These are phyloP conservation scores for Drosophila sulfurigaster DNA, from an alignment of 1,140 invertebrate species.

Conservation along the genomic window DNA sequence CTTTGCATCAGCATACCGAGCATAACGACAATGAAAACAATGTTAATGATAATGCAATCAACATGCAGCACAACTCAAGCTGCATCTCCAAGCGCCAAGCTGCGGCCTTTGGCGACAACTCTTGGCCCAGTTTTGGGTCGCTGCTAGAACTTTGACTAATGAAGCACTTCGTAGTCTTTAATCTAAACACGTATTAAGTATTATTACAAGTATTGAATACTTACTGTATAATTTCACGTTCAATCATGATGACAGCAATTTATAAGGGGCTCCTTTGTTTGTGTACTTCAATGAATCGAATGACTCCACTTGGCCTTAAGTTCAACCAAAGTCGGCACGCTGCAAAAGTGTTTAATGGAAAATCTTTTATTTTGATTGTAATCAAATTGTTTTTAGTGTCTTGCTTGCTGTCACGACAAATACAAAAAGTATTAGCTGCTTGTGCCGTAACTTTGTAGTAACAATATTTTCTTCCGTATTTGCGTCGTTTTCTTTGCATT, in stretches of 20 bases:
- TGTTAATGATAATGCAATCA: constrained; percentile 48
- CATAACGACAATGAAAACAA: constrained; percentile 52
- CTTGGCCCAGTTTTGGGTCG: constrained; percentile 59
- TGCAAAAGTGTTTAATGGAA: constrained; percentile 24
- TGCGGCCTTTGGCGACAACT: constrained; percentile 64
- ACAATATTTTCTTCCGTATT: constrained; percentile 39
- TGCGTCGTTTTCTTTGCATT: constrained; percentile 13
- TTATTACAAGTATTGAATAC: constrained; percentile 28
- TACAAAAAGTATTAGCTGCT: constrained; percentile 8
- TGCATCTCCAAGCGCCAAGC: not conserved
- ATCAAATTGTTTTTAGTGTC: not conserved
- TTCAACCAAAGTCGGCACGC: constrained; percentile 38
- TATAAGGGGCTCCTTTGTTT: not conserved
- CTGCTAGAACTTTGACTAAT: constrained; percentile 38
- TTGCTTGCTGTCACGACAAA: constrained; percentile 2
- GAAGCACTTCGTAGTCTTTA: not conserved
- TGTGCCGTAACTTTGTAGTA: constrained; percentile 3
- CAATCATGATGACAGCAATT: constrained; percentile 59
- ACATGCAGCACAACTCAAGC: constrained; percentile 13
- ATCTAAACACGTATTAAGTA: not conserved
- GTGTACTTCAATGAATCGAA: not conserved
- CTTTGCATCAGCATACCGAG: constrained; percentile 56
- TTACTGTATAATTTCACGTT: constrained; percentile 78
- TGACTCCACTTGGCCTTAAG: constrained; percentile 14
- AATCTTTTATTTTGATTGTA: constrained; percentile 14